Evolutionary conservation across 2,797 vertebrate species (phyloP).

Genomic region (Syngnathus rostellatus): DNA sequence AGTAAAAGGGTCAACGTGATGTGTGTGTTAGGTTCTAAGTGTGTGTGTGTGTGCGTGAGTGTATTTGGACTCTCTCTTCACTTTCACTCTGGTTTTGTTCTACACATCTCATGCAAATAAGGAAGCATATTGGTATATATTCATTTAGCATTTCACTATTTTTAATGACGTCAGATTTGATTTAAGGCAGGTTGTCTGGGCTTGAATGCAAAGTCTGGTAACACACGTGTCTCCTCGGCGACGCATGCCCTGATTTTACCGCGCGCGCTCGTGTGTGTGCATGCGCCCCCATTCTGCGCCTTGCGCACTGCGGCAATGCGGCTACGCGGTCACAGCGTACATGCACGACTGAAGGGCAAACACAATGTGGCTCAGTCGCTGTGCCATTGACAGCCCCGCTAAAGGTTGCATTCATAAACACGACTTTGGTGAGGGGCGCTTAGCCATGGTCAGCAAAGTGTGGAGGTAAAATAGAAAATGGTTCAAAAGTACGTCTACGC

Average conservation of each 20-base stretch:
- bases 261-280: not conserved
- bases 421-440: not conserved
- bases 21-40: not conserved
- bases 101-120: not conserved
- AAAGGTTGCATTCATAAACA: not conserved
- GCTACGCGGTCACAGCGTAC: conserved; percentile 46
- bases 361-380: conserved; percentile 23
- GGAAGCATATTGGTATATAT: not conserved
- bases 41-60: not conserved
- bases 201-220: conserved; percentile 25
- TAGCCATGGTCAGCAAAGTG: not conserved
- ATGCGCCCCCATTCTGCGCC: conserved; percentile 50
- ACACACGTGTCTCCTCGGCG: conserved; percentile 38
- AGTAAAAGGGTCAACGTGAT: not conserved
- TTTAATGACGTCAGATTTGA: not conserved
- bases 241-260: conserved; percentile 39
- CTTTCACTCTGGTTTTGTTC: not conserved
- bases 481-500: not conserved
- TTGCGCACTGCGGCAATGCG: conserved; percentile 70
- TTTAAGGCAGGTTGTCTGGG: not conserved
- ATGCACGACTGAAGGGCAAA: conserved; percentile 48
- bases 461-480: not conserved
- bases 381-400: not conserved
- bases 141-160: not conserved
- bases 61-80: not conserved